These are phyloP conservation scores for Rhynchotus rufescens DNA, from an alignment of 2,797 vertebrate species.

Conservation along the genomic window DNA sequence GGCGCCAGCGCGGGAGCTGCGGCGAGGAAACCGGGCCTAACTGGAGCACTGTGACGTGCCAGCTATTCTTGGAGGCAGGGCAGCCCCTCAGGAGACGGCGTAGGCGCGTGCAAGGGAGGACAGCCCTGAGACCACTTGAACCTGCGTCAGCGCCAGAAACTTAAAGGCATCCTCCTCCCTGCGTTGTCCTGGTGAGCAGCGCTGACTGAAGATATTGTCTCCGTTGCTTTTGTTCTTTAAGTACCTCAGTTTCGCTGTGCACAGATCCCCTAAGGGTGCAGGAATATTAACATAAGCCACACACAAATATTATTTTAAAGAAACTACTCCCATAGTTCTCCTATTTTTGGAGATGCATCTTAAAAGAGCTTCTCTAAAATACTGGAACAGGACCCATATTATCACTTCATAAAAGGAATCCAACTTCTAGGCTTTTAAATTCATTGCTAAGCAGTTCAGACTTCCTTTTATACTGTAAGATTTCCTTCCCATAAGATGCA, in stretches of 20 bases:
- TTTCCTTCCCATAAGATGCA: constrained; percentile 57
- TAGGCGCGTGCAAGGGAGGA: neutral
- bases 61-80: constrained; percentile 56
- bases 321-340: constrained; percentile 23
- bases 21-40: neutral
- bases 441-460: constrained; percentile 59
- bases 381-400: constrained; percentile 11
- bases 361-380: constrained; percentile 41
- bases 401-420: constrained; percentile 39
- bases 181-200: neutral
- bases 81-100: constrained; percentile 34
- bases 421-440: constrained; percentile 44
- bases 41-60: constrained; percentile 24
- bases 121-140: constrained; percentile 1
- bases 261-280: neutral
- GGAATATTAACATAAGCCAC: constrained; percentile 28
- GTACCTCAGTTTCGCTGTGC: constrained; percentile 23
- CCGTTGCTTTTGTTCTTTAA: neutral
- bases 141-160: constrained; percentile 35
- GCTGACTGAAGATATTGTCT: neutral
- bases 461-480: constrained; percentile 59
- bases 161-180: neutral
- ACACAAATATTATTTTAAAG: constrained; percentile 38
- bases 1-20: neutral
- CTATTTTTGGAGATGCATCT: constrained; percentile 39